These are phyloP conservation scores for Acromyrmex echinatior DNA, from an alignment of 1,140 invertebrate species.

Conservation along the genomic window DNA sequence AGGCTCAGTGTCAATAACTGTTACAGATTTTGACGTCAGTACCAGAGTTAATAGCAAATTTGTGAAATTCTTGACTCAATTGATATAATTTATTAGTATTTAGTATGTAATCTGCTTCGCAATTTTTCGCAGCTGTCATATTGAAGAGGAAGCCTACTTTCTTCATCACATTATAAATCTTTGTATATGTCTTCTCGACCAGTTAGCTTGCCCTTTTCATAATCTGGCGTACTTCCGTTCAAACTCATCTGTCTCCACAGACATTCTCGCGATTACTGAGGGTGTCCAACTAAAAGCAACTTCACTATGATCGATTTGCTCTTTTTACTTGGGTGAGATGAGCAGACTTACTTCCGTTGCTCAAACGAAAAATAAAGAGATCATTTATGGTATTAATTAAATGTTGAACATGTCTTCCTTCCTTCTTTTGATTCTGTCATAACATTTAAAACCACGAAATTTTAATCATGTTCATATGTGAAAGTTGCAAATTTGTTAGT, in stretches of 20 bases:
- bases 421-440: background rate
- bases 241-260: conserved; percentile 98
- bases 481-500: background rate
- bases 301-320: background rate
- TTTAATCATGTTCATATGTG: background rate
- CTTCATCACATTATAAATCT: conserved; percentile 98
- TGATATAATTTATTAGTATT: conserved; percentile 90
- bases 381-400: background rate
- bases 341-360: background rate
- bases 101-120: conserved; percentile 92
- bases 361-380: conserved; percentile 2
- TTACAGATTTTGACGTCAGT: too few species aligned
- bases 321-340: background rate
- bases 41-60: background rate
- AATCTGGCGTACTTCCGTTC: conserved; percentile 94
- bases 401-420: background rate
- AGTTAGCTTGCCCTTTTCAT: conserved; percentile 95
- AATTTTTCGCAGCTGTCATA: conserved; percentile 91
- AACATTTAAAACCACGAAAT: conserved; percentile 8
- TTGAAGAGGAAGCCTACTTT: conserved; percentile 91
- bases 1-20: too few species aligned
- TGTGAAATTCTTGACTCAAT: conserved; percentile 87
- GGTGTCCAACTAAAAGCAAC: background rate
- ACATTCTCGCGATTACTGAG: conserved; percentile 80
- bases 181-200: conserved; percentile 97